Conservation (phyloP, 2,888 invertebrate species). For the Netelia virgata region DNA sequence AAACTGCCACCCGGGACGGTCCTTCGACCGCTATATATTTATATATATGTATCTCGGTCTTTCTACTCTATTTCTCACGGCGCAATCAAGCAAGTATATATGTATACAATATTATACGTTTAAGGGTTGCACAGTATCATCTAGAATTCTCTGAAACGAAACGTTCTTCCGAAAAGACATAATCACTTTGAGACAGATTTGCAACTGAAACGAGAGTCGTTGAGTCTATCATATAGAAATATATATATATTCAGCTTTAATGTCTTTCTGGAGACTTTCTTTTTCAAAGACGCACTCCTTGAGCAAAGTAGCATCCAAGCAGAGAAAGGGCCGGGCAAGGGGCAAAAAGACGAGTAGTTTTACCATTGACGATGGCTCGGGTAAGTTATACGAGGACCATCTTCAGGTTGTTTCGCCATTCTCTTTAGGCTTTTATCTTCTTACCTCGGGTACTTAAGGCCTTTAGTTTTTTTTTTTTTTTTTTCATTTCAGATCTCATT, state of each 20-base stretch:
- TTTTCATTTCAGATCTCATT: background rate
- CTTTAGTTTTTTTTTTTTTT: background rate
- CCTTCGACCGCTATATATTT: slow-evolving; percentile 36
- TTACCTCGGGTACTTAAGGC: background rate
- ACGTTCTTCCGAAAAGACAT: slow-evolving; percentile 32
- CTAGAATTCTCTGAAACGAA: slow-evolving; percentile 16
- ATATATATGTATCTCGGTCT: slow-evolving; percentile 4
- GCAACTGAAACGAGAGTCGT: slow-evolving; percentile 24
- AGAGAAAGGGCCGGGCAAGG: background rate
- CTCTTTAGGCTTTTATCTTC: background rate
- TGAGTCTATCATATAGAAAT: background rate
- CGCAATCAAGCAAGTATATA: slow-evolving; percentile 26
- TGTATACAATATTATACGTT: slow-evolving; percentile 29
- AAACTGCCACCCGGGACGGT: slow-evolving; percentile 36
- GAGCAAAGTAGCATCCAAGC: slow-evolving; percentile 4
- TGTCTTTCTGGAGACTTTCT: slow-evolving; percentile 27
- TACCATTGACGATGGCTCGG: background rate
- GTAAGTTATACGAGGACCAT: too few species aligned
- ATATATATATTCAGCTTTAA: slow-evolving; percentile 29
- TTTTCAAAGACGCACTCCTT: slow-evolving; percentile 18
- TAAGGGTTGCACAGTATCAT: background rate
- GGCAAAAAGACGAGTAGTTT: slow-evolving; percentile 2
- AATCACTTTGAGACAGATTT: slow-evolving; percentile 48
- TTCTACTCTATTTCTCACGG: slow-evolving; percentile 10
- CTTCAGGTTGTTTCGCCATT: slow-evolving; percentile 6